phyloP scores from a whole-genome alignment of 1,140 invertebrate genomes.

The Aethina tumida region DNA sequence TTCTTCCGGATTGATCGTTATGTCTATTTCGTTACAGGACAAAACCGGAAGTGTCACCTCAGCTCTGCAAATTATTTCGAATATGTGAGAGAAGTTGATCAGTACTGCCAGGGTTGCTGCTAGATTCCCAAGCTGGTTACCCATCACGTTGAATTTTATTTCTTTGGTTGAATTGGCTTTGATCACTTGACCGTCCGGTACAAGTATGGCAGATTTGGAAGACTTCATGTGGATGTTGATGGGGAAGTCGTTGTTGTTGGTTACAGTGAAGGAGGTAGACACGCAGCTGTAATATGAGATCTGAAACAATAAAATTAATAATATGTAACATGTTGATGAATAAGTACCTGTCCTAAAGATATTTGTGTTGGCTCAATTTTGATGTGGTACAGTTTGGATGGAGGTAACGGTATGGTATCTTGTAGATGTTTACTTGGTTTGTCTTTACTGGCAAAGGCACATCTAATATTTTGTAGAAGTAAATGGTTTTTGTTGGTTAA shows the following conservation, averaged over 20 bases:
- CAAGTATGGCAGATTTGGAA: slow-evolving; percentile 1
- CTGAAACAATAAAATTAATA: slow-evolving; percentile 3
- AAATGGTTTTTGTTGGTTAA: too few relatives aligned
- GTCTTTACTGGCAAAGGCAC: too few relatives aligned
- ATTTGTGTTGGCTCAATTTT: slow-evolving; percentile 6
- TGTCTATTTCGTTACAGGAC: too few relatives aligned
- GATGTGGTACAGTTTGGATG: slow-evolving; percentile 1
- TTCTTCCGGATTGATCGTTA: slow-evolving; percentile 1
- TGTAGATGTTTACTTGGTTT: neutral
- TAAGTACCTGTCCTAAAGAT: slow-evolving; percentile 1
- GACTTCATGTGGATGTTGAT: slow-evolving; percentile 1
- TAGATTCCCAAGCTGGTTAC: too few relatives aligned
- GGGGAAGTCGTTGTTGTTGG: slow-evolving; percentile 4
- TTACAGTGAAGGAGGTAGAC: neutral
- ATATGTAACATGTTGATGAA: too few relatives aligned
- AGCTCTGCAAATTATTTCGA: neutral
- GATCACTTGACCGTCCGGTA: neutral
- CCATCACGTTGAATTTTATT: neutral
- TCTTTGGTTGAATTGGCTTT: neutral
- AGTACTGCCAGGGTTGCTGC: slow-evolving; percentile 1
- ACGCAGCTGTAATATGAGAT: neutral
- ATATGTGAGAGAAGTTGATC: slow-evolving; percentile 4
- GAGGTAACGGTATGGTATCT: slow-evolving; percentile 1
- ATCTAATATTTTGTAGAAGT: too few relatives aligned
- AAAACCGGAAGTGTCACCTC: too few relatives aligned